Base-by-base conservation (phyloP, 2,888 invertebrate species). In the Syrista parreyssii region DNA sequence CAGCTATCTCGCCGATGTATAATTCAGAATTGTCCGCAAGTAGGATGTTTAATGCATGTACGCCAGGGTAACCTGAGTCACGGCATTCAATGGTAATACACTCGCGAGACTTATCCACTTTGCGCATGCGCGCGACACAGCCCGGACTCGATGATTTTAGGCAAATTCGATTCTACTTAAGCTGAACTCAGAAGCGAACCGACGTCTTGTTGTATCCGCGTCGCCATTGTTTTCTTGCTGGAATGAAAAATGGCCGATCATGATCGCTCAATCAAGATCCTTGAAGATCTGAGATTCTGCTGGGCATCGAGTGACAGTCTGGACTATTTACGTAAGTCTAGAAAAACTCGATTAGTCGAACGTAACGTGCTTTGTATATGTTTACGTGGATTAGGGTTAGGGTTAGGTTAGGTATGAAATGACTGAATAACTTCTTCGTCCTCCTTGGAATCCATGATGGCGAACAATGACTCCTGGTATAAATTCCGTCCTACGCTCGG, bases 41-140 rank as follows among this genome's bases (percentile, higher is more conserved):
- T 80, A 55, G 82, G 84, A 90, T 90, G 90, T 90, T 90, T 90
- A 89, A 90, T 90, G 89, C 89, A 90, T 90, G 87, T 81, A 79
- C 80, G 32, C 36, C 15, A n/a, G 36, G 34, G 3, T n/a, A 34
- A 74, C 34, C n/a, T 30, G 74, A 74, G 74, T 74, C 74, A 34
- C 36, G 80, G 87, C 85, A 89, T 89, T 89, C 89, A 88, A 89
- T 89, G 89, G 88, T 89, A 89, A 89, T 89, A 86, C 84, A 79
- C 85, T 80, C 84, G 81, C 74, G 74, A 79, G 81, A 75, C 68
- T 81, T 79, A 79, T 79, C 77, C 79, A 79, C 82, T 80, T 73
- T 80, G 74, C 72, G 31, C 73, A 55, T 55, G 72, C n/a, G 76
- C 80, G 71, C 33, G 33, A 33, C 31, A 71, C 12, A 71, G 33